Evolutionary conservation across 23 tunicate species (phyloP).

Genomic region (Aplidium turbinatum): DNA sequence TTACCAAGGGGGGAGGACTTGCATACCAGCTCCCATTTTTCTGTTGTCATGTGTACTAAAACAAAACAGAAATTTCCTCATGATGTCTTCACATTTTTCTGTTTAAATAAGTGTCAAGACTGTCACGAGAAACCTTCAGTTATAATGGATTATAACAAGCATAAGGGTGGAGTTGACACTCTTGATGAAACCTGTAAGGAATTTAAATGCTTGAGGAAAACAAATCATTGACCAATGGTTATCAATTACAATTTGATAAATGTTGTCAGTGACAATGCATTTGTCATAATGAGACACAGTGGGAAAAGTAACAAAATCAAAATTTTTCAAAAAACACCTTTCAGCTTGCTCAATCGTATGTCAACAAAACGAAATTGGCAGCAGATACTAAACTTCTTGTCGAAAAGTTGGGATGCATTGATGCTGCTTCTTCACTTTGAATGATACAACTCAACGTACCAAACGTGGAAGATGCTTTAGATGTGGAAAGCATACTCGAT

Average conservation of each 20-base stretch:
- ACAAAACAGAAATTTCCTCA: constrained; percentile 27
- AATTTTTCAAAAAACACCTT: constrained; percentile 16
- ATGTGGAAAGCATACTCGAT: constrained; percentile 40
- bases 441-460: constrained; percentile 6
- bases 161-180: constrained; percentile 37
- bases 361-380: constrained; percentile 21
- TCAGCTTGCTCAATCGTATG: constrained; percentile 33
- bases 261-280: constrained; percentile 15
- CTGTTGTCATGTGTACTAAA: constrained; percentile 25
- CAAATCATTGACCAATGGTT: constrained; percentile 24
- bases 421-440: neutral
- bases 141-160: constrained; percentile 36
- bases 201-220: constrained; percentile 22
- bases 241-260: constrained; percentile 26
- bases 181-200: constrained; percentile 20
- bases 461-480: constrained; percentile 41
- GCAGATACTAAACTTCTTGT: constrained; percentile 28
- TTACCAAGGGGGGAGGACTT: too few species aligned
- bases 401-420: constrained; percentile 22
- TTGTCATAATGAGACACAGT: constrained; percentile 18
- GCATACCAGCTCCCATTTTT: too few species aligned
- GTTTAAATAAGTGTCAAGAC: constrained; percentile 27
- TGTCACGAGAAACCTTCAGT: constrained; percentile 24
- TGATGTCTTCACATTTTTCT: constrained; percentile 25
- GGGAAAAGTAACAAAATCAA: constrained; percentile 8